Evolutionary conservation across 1,140 invertebrate species (phyloP).

Genomic region (Trissolcus basalis): DNA sequence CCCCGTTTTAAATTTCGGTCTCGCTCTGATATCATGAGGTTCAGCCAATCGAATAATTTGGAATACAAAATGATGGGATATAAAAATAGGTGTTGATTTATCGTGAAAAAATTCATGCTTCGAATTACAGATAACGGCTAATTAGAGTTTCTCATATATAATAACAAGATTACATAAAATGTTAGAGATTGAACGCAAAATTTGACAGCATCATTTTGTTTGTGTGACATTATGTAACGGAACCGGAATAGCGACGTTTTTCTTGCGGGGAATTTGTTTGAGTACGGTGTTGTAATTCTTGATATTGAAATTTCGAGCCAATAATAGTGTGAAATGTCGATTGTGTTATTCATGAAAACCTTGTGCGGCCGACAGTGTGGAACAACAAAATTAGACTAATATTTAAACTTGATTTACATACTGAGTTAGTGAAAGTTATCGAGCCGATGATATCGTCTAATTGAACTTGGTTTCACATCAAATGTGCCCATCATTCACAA

Average conservation of each 20-base stretch:
- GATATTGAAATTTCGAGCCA: conserved; percentile 34
- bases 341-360: conserved; percentile 18
- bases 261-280: conserved; percentile 12
- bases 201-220: conserved; percentile 12
- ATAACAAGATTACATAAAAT: conserved; percentile 4
- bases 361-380: background rate
- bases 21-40: too few species aligned
- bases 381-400: background rate
- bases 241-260: conserved; percentile 13
- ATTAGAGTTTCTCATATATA: too few species aligned
- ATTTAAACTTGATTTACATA: background rate
- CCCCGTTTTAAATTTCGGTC: background rate
- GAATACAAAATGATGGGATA: too few species aligned
- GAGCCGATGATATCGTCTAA: background rate
- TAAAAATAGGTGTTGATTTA: background rate
- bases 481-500: too few species aligned
- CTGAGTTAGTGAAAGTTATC: conserved; percentile 22
- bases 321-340: conserved; percentile 20
- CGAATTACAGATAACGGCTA: background rate
- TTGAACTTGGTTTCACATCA: too few species aligned
- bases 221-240: conserved; percentile 19
- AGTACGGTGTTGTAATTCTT: conserved; percentile 28
- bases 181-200: background rate
- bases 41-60: background rate
- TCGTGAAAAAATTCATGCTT: background rate